Conservation (phyloP, 35 echinoderm and acorn worm genomes). For the Ptychodera flava region DNA sequence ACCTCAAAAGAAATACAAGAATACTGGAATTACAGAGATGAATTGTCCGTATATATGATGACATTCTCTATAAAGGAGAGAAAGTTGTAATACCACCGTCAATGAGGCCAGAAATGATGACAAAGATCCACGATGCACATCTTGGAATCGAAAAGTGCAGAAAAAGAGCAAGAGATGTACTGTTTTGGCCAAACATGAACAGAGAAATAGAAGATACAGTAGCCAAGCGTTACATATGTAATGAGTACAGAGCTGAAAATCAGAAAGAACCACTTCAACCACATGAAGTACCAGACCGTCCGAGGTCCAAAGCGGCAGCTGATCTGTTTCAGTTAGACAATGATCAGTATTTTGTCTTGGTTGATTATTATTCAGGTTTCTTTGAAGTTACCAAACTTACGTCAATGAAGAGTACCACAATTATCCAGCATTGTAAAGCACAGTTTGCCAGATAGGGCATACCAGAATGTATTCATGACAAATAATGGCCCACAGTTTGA, state of each 20-base stretch:
- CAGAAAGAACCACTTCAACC: constrained; percentile 44
- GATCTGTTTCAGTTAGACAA: constrained; percentile 56
- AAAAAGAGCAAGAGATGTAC: constrained; percentile 26
- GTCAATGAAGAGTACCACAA: background rate
- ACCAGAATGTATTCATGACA: constrained; percentile 33
- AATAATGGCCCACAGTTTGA: constrained; percentile 59
- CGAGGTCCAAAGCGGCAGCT: constrained; percentile 29
- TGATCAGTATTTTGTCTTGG: constrained; percentile 33
- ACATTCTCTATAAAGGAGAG: background rate
- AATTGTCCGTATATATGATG: constrained; percentile 9
- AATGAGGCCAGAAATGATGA: constrained; percentile 21
- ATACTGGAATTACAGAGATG: constrained; percentile 4
- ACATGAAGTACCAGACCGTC: constrained; percentile 26
- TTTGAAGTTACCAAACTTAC: constrained; percentile 46
- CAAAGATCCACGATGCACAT: constrained; percentile 41
- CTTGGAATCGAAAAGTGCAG: constrained; percentile 31
- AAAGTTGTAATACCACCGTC: constrained; percentile 26
- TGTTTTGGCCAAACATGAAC: constrained; percentile 42
- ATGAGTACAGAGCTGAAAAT: constrained; percentile 19
- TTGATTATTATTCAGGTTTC: constrained; percentile 51
- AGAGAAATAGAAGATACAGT: constrained; percentile 36
- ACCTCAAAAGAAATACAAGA: background rate
- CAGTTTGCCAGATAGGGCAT: constrained; percentile 54
- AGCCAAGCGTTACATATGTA: constrained; percentile 24
- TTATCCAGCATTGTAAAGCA: constrained; percentile 30